Evolutionary conservation across 2,113 vertebrate genomes (phyloP), one percentile per base, ranked within the genome.

Genomic region (Saguinus imperator): DNA sequence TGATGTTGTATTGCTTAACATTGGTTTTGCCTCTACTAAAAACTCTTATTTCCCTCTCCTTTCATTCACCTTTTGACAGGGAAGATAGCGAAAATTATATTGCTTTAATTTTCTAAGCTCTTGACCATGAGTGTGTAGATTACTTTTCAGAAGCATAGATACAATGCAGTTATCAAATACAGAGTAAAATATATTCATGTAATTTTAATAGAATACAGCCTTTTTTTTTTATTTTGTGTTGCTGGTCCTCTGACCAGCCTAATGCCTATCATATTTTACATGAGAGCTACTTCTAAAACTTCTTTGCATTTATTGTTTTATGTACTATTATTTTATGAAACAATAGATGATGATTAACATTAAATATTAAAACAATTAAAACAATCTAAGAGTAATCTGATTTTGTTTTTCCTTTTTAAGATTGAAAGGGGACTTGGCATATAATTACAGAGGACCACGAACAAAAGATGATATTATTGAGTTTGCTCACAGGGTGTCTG

Each of bases 381-480:
- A 73, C 88, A 95, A 91, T 76, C 55, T 43, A 50, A 35, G 29
- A 57, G 21, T 82, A 92, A 32, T 43, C 6, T 79, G 84, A 77
- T 94, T 91, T 94, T 88, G 52, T 61, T 58, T 58, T 58, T 91
- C 81, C 14, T 92, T 97, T 96, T 97, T 97, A 75, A 99, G 99
- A 95, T 98, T 99, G 96, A 99, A 99, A 97, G 99, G 99, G 9
- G 99, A 99, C 70, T 98, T 99, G 37, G 99, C 99, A 11, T 99
- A 99, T 96, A 99, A 99, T 97, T 99, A 99, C 93, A 99, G 99
- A 98, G 99, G 99, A 94, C 99, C 99, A 25, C 98, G 99, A 97
- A 99, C 99, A 96, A 99, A 99, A 98, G 99, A 99, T 95, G 99
- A 99, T 97, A 99, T 99, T 84, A 98, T 99, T 92, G 99, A 99